Evolutionary conservation across 1,140 invertebrate species (phyloP).

Genomic region (Aricia agestis): DNA sequence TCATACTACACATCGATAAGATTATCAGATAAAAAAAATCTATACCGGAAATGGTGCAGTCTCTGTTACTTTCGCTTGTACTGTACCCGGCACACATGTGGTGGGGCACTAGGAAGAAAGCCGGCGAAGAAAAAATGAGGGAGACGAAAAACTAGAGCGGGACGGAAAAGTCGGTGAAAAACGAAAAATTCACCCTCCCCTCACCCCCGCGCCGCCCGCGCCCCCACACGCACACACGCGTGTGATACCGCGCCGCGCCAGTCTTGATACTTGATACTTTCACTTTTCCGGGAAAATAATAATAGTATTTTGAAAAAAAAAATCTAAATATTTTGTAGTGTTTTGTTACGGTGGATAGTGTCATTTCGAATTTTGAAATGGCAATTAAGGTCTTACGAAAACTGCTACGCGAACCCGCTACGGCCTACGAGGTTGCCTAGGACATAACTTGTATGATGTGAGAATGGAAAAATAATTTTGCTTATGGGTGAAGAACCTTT

Average conservation of each 20-base stretch:
- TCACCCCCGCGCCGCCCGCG: constrained; percentile 35
- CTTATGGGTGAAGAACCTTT: too few species aligned
- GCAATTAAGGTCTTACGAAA: too few species aligned
- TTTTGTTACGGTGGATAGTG: too few species aligned
- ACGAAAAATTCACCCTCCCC: constrained; percentile 71
- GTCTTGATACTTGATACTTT: constrained; percentile 52
- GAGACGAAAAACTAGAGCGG: constrained; percentile 75
- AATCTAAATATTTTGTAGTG: too few species aligned
- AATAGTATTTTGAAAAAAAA: too few species aligned
- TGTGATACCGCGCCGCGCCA: constrained; percentile 22
- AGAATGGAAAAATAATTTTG: too few species aligned
- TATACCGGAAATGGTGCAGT: constrained; percentile 46
- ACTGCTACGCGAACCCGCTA: too few species aligned
- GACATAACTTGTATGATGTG: too few species aligned
- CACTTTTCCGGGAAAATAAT: constrained; percentile 30
- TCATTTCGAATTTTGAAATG: too few species aligned
- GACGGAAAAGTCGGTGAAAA: constrained; percentile 75
- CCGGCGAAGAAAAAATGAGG: constrained; percentile 74
- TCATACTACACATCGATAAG: background rate
- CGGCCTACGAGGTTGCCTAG: too few species aligned
- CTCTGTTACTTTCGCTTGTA: constrained; percentile 38
- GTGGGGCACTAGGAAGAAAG: constrained; percentile 74
- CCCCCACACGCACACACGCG: constrained; percentile 62
- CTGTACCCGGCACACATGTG: constrained; percentile 69
- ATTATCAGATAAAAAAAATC: constrained; percentile 15